A percentile compares a stretch with the other conserved stretches of the same genome.
phyloP scores from a whole-genome alignment of 2,797 vertebrate genomes.

The Mormyrus hasselquistii region DNA sequence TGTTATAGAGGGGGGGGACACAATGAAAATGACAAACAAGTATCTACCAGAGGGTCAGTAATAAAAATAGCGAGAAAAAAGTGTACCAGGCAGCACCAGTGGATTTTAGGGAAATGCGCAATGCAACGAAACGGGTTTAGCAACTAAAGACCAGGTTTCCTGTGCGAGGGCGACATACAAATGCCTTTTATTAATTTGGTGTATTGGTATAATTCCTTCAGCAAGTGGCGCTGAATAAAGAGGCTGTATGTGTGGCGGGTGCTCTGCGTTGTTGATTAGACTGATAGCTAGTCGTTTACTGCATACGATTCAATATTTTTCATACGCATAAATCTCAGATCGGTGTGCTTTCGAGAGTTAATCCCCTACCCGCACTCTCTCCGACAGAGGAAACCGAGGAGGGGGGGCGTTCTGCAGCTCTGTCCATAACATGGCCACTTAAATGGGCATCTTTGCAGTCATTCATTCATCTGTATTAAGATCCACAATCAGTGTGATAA shows the following conservation, averaged over 20 bases:
- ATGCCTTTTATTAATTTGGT: background rate
- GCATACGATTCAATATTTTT: constrained; percentile 26
- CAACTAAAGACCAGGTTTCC: background rate
- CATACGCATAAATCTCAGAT: constrained; percentile 34
- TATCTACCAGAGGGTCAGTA: background rate
- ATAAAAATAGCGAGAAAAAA: background rate
- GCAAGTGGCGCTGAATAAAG: background rate
- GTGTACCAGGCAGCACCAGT: background rate
- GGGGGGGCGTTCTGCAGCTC: background rate
- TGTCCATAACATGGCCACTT: background rate
- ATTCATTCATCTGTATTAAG: background rate
- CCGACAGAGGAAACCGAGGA: rapidly evolving
- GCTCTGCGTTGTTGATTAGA: constrained; percentile 2
- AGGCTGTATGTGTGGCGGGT: background rate
- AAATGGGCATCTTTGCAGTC: background rate
- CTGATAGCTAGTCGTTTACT: constrained; percentile 19
- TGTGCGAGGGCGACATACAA: background rate
- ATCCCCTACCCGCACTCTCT: constrained; percentile 18
- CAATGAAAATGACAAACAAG: background rate
- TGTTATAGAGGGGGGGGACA: background rate
- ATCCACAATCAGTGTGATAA: background rate
- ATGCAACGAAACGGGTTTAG: background rate
- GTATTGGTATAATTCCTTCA: background rate
- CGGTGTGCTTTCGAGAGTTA: constrained; percentile 29
- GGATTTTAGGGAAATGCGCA: background rate